phyloP scores from a whole-genome alignment of 2,888 invertebrate species.

The Thymelicus acteon region DNA sequence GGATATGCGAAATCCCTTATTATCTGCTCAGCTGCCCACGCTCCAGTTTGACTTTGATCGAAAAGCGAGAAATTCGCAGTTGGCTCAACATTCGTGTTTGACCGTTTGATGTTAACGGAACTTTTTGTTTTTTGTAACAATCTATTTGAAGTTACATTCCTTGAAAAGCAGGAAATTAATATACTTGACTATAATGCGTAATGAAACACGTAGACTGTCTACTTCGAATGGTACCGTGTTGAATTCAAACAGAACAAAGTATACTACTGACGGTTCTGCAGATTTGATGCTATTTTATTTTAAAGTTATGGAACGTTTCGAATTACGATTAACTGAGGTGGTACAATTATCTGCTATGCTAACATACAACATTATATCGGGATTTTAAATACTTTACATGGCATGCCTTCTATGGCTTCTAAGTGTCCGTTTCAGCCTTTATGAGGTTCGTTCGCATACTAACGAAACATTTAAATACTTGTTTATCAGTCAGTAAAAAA shows the following conservation, averaged over 20 bases:
- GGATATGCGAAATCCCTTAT: constrained; percentile 40
- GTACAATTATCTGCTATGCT: no score
- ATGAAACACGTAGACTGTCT: constrained; percentile 1
- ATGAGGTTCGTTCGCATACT: no score
- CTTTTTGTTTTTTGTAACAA: neutral
- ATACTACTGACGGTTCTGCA: neutral
- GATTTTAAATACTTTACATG: no score
- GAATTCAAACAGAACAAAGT: neutral
- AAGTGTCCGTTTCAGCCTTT: no score
- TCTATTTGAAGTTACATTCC: neutral
- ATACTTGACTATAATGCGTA: constrained; percentile 3
- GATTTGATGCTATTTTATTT: neutral
- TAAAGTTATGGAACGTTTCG: neutral
- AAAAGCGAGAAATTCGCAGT: neutral
- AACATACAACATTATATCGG: no score
- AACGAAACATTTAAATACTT: no score
- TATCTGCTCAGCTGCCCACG: constrained; percentile 5
- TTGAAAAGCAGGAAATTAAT: constrained; percentile 5
- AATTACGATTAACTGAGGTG: neutral
- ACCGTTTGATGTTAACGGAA: constrained; percentile 9
- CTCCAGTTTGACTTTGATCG: constrained; percentile 12
- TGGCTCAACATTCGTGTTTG: neutral
- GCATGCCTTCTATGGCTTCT: no score
- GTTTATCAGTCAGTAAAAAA: no score
- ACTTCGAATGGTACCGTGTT: neutral